These are phyloP conservation scores for Scaptodrosophila lebanonensis DNA, from an alignment of 1,140 invertebrate genomes.

Conservation along the genomic window DNA sequence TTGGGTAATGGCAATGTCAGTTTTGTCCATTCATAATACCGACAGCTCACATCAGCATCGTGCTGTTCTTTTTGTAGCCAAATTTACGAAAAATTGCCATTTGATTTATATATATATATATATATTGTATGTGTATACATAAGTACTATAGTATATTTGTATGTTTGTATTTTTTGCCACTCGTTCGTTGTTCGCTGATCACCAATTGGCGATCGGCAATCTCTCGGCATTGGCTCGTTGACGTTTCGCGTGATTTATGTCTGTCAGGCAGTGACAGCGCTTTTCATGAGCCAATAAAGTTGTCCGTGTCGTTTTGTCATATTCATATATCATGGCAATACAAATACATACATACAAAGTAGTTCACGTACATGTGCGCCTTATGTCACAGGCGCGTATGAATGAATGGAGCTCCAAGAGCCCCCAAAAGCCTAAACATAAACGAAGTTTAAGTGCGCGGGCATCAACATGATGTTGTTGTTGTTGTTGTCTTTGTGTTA, in stretches of 20 bases:
- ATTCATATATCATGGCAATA: conserved; percentile 71
- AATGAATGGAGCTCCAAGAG: conserved; percentile 22
- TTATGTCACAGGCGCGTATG: conserved; percentile 61
- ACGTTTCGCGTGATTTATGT: conserved; percentile 63
- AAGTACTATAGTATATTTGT: conserved; percentile 17
- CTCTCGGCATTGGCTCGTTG: conserved; percentile 23
- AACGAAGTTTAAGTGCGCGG: conserved; percentile 59
- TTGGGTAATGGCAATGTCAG: no score
- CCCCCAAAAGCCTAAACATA: conserved; percentile 36
- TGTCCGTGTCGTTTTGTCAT: conserved; percentile 74
- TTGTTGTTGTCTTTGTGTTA: no score
- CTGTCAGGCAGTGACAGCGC: conserved; percentile 73
- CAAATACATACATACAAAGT: conserved; percentile 47
- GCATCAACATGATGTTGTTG: no score
- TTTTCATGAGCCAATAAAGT: conserved; percentile 76
- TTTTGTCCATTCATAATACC: conserved; percentile 56
- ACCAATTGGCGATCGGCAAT: conserved; percentile 15
- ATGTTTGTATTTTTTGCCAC: conserved; percentile 24
- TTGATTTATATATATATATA: conserved; percentile 55
- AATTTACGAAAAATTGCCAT: no score
- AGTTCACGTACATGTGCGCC: no score
- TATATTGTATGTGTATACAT: conserved; percentile 16
- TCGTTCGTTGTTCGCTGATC: conserved; percentile 14
- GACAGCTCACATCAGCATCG: conserved; percentile 54
- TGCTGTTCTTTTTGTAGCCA: conserved; percentile 67